Evolutionary conservation across 2,797 vertebrate species (phyloP), one percentile per base, ranked within the genome.

Genomic region (Anguilla obscura): DNA sequence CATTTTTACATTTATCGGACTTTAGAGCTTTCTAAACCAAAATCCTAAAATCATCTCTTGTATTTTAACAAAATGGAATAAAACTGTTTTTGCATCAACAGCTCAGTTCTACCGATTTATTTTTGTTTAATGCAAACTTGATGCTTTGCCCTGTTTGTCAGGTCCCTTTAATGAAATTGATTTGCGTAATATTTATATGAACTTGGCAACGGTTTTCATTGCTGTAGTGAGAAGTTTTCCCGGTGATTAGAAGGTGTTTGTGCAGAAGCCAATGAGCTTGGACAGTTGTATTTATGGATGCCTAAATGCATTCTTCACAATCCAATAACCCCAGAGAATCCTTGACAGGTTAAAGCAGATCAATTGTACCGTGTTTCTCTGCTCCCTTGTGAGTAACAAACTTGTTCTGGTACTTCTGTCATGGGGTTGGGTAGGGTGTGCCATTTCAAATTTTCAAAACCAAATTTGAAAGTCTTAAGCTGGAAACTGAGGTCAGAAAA

Each of bases 231-330:
- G 24, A 74, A 14, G 48, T 89, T 40, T 48, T 33, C n/a, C 50
- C 87, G 60, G 86, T 86, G 91, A 90, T 93, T 91, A 91, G 84
- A 76, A 36, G 3, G 88, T 88, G 85, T 91, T 91, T 86, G 52
- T 90, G 90, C 86, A 89, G 87, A 30, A 76, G 89, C 14, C 33
- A 85, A 74, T 56, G 33, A 85, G 50, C 18, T 21, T 36, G 66
- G 87, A 0, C 87, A 27, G 84, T 86, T 92, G 92, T 93, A 93
- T 94, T 94, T 92, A 85, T 89, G 88, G 85, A 86, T 24, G 88
- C 79, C 90, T 90, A 88, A 89, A 91, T 89, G 90, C 90, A 91
- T 90, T 90, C 86, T 88, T 93, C 90, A 88, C 90, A 92, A 92
- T 91, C 89, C 91, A 88, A 74, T 92, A 91, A 94, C 92, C 89